Percentiles rank a stretch among this genome's conserved stretches.
Evolutionary conservation across 2,888 invertebrate genomes (phyloP).

Genomic region (Dasysyrphus albostriatus): DNA sequence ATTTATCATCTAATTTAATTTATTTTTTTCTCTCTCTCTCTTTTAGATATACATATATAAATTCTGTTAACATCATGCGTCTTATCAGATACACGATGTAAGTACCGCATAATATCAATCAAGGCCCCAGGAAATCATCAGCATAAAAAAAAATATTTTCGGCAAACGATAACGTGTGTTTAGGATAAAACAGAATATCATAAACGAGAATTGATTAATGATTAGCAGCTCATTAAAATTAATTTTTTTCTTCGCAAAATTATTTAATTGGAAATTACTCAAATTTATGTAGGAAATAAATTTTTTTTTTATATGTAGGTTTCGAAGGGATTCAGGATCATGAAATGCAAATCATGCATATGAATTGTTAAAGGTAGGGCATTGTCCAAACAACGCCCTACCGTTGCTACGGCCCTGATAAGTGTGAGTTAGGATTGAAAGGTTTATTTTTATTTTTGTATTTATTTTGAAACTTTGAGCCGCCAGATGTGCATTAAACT

Average conservation of each 20-base stretch:
- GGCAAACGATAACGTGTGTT: not conserved
- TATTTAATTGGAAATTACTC: not conserved
- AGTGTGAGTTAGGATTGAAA: no score
- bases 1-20: constrained; percentile 39
- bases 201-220: not conserved
- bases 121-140: constrained; percentile 11
- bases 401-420: no score
- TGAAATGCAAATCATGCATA: no score
- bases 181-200: not conserved
- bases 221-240: constrained; percentile 12
- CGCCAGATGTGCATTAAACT: no score
- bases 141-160: not conserved
- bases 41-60: not conserved
- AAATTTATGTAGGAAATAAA: not conserved
- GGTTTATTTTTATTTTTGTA: no score
- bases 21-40: not conserved
- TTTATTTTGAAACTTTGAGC: no score
- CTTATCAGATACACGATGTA: constrained; percentile 6
- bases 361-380: no score
- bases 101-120: constrained; percentile 20
- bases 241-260: not conserved
- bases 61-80: constrained; percentile 6
- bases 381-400: no score
- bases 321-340: not conserved
- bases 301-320: not conserved